Percentiles rank a stretch among this genome's conserved stretches.
These are phyloP conservation scores for Etia nguti DNA, from an alignment of 2,113 vertebrate species.

Conservation along the genomic window DNA sequence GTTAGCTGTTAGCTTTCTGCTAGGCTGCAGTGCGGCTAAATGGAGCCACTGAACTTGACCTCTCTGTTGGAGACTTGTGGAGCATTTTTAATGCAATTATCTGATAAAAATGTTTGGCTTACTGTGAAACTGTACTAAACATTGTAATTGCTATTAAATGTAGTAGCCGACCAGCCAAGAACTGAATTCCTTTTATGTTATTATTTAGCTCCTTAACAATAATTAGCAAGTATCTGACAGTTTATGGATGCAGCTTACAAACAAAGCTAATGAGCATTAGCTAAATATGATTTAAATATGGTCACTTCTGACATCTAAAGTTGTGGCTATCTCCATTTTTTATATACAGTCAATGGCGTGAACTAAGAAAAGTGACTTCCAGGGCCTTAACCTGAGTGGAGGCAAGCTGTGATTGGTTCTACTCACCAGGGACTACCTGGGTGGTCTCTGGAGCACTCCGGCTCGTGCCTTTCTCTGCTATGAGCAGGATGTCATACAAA, in stretches of 20 bases:
- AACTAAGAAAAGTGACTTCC: background rate
- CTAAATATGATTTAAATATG: background rate
- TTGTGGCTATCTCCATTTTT: background rate
- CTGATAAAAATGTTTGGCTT: background rate
- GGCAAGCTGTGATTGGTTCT: background rate
- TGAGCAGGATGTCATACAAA: slow-evolving; percentile 65
- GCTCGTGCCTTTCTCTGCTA: slow-evolving; percentile 58
- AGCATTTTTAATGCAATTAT: background rate
- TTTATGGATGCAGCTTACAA: background rate
- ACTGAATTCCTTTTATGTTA: background rate
- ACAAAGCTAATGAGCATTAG: background rate
- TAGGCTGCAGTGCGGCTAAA: no score
- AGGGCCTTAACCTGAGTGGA: background rate
- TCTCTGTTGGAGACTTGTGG: accelerated
- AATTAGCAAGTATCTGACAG: background rate
- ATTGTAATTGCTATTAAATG: background rate
- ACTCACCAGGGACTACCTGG: slow-evolving; percentile 73
- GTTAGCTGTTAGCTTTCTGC: background rate
- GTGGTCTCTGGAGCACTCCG: slow-evolving; percentile 58
- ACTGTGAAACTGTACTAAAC: background rate
- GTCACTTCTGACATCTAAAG: background rate
- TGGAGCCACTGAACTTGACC: background rate
- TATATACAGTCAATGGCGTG: background rate
- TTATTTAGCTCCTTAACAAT: background rate
- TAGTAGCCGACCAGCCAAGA: background rate